Evolutionary conservation across 2,888 invertebrate genomes (phyloP), one percentile per base, ranked within the genome.

Genomic region (Allophyes oxyacanthae): DNA sequence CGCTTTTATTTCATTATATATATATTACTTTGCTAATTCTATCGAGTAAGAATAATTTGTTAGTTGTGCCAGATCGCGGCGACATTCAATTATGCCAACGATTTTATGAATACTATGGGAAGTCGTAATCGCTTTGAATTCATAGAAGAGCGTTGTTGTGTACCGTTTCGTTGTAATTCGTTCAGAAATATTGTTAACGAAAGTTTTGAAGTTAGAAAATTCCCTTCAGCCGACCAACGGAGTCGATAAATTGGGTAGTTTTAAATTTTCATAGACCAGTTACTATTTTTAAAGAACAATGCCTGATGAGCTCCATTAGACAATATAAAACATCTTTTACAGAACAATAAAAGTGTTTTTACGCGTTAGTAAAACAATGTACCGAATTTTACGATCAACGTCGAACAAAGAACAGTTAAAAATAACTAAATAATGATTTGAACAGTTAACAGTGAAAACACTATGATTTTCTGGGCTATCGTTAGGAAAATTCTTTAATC

Each of bases 281-380:
- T 58, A 65, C 75, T 82, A 81, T 83, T 83, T 83, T 70, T 76
- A 79, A 79, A 79, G 73, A 76, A 64, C 82, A 78, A 83, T 85
- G 82, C 79, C 70, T 75, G 74, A 26, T 49, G 20, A 62, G 68
- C 75, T 79, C 80, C 83, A 80, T 84, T 84, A 81, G 77, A 83
- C 81, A 79, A 77, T 84, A 84, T 85, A 87, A 75, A 89, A 87
- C 86, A 86, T 81, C 86, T 87, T 90, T 89, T 89, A 88, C 85
- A 85, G 84, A 84, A 90, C 89, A 90, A 90, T 91, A 90, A 91
- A 85, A 83, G 84, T 70, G 80, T 79, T 86, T 83, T 85, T 83
- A 86, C 83, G 76, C 77, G 73, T 80, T 81, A 79, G 74, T 78
- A 83, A 83, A 82, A 84, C 84, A 83, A 82, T 83, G 83, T 84